These are phyloP conservation scores for Phalacrocorax aristotelis DNA, from an alignment of 2,113 vertebrate species.

Conservation along the genomic window DNA sequence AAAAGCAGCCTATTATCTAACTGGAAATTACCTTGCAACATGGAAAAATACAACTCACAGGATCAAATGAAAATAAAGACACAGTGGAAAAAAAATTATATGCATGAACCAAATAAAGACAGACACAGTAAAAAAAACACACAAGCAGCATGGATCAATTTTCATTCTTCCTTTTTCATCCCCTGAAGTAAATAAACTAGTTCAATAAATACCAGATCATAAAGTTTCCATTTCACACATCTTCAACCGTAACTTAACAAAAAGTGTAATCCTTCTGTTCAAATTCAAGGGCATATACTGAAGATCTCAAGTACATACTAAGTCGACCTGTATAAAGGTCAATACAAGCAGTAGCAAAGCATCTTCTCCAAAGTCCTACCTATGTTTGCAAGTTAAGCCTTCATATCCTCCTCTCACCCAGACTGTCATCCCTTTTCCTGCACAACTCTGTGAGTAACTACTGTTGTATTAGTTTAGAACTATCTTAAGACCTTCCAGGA, in stretches of 20 bases:
- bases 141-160: background rate
- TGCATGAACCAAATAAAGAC: background rate
- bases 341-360: background rate
- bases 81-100: background rate
- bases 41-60: background rate
- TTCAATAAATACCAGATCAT: background rate
- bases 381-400: background rate
- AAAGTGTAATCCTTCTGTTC: background rate
- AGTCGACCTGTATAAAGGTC: background rate
- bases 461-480: background rate
- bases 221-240: background rate
- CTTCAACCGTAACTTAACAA: background rate
- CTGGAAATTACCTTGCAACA: background rate
- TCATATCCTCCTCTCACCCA: background rate
- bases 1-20: background rate
- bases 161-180: background rate
- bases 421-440: background rate
- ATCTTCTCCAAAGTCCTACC: background rate
- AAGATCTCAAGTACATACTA: background rate
- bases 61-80: background rate
- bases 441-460: background rate
- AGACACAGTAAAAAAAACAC: background rate
- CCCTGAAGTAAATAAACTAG: background rate
- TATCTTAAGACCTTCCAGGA: background rate
- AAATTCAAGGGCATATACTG: background rate